Evolutionary conservation across 2,797 vertebrate species (phyloP), one percentile per base, ranked within the genome.

Genomic region (Epinephelus malabaricus): DNA sequence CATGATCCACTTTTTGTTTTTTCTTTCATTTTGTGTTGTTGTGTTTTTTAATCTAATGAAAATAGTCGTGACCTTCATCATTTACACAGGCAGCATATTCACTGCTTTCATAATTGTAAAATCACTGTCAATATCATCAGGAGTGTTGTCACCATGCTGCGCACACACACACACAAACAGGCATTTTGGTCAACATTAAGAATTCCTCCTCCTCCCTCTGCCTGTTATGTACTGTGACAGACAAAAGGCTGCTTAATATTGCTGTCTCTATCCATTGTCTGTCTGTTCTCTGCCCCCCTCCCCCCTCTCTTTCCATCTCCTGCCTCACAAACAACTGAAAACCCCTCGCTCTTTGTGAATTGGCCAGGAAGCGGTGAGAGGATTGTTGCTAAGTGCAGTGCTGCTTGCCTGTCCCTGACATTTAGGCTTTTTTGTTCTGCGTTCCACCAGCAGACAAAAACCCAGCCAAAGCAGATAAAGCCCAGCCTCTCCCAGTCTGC

Each of bases 341-440:
- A 83, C 21, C 65, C 61, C 71, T 87, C 47, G 30, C 69, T 82
- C 76, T 84, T 78, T 87, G 71, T 89, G 85, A 90, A 89, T 90
- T 68, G 85, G 64, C 76, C 82, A 73, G 86, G 85, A 91, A 91
- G 80, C 82, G 76, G 73, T 27, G 68, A 87, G 84, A 73, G 82
- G 58, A 85, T 91, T 91, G 88, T 88, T 92, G 88, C 89, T 88
- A 89, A 90, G 90, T 88, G 85, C 83, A 73, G 78, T 3, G 78
- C 59, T 47, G 81, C 83, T 81, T 67, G 77, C 58, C 76, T 64
- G 71, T 82, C 71, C 51, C 86, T 92, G 92, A 93, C 92, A 94
- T 94, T 94, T 92, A 86, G 75, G 79, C 55, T 69, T 83, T 91
- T 92, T 92, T 91, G 82, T 92, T 92, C 76, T 73, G 34, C 25